Conservation (phyloP, 1,140 invertebrate species). For the Drosophila ohnishii region DNA sequence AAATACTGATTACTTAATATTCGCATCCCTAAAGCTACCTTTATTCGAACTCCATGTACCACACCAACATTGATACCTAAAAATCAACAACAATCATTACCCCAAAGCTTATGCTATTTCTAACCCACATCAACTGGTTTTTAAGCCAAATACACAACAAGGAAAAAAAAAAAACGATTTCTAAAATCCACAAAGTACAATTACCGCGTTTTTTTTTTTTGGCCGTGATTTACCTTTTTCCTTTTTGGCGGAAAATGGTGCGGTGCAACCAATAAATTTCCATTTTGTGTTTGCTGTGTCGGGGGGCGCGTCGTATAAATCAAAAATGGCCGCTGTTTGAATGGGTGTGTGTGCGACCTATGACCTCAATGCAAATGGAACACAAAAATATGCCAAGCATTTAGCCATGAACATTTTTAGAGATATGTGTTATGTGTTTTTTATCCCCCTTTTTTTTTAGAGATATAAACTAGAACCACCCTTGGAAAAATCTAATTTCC, state of each 20-base stretch:
- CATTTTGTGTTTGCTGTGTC: conserved; percentile 60
- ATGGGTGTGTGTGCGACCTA: conserved; percentile 35
- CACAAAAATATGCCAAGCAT: conserved; percentile 74
- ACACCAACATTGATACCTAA: neutral
- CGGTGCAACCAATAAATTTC: conserved; percentile 67
- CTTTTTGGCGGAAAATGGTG: conserved; percentile 25
- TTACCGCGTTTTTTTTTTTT: conserved; percentile 7
- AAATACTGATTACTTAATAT: too few species aligned
- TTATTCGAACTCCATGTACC: neutral
- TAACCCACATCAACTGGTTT: conserved; percentile 23
- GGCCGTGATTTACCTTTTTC: conserved; percentile 37
- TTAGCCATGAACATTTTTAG: conserved; percentile 49
- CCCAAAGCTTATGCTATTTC: conserved; percentile 1
- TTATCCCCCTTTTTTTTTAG: conserved; percentile 21
- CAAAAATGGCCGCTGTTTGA: conserved; percentile 61
- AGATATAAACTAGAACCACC: conserved; percentile 24
- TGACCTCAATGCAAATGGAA: conserved; percentile 69
- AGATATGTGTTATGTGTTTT: conserved; percentile 26
- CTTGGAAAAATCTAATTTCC: conserved; percentile 32
- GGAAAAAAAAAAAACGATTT: conserved; percentile 2
- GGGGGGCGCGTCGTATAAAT: conserved; percentile 62
- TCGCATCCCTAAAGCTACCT: too few species aligned
- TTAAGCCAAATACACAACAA: neutral
- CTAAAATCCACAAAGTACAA: conserved; percentile 24
- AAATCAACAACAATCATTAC: conserved; percentile 10